These are phyloP conservation scores for Drosophila bocqueti DNA, from an alignment of 1,140 invertebrate species.

Conservation along the genomic window DNA sequence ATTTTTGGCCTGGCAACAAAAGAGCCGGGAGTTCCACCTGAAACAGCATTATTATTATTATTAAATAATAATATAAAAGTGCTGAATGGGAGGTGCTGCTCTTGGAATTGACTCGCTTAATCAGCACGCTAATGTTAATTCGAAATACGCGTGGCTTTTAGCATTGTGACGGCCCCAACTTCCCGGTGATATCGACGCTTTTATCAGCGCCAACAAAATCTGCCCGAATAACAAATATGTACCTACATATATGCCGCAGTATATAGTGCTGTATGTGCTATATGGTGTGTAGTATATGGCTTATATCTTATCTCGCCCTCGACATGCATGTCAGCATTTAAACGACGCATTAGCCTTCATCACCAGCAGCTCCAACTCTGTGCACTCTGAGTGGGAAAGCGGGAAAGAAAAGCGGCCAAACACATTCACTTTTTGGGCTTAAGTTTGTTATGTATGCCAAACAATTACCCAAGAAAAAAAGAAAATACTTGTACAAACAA, in stretches of 20 bases:
- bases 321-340: slow-evolving; percentile 75
- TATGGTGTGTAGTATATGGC: slow-evolving; percentile 9
- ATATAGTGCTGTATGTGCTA: slow-evolving; percentile 31
- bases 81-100: slow-evolving; percentile 21
- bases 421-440: slow-evolving; percentile 14
- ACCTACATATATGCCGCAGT: slow-evolving; percentile 16
- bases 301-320: slow-evolving; percentile 41
- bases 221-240: slow-evolving; percentile 77
- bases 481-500: slow-evolving; percentile 14
- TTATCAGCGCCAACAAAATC: slow-evolving; percentile 67
- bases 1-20: slow-evolving; percentile 30
- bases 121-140: slow-evolving; percentile 73
- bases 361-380: slow-evolving; percentile 9
- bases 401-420: slow-evolving; percentile 20
- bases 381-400: slow-evolving; percentile 11
- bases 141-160: slow-evolving; percentile 75
- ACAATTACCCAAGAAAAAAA: slow-evolving; percentile 35
- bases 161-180: slow-evolving; percentile 45
- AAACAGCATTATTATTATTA: not conserved
- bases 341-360: slow-evolving; percentile 65
- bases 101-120: slow-evolving; percentile 58
- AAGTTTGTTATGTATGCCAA: slow-evolving; percentile 46
- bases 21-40: slow-evolving; percentile 17
- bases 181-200: slow-evolving; percentile 40
- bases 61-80: slow-evolving; percentile 20